Base-by-base conservation (phyloP, 2,797 vertebrate genomes). In the Rhynchonycteris naso region DNA sequence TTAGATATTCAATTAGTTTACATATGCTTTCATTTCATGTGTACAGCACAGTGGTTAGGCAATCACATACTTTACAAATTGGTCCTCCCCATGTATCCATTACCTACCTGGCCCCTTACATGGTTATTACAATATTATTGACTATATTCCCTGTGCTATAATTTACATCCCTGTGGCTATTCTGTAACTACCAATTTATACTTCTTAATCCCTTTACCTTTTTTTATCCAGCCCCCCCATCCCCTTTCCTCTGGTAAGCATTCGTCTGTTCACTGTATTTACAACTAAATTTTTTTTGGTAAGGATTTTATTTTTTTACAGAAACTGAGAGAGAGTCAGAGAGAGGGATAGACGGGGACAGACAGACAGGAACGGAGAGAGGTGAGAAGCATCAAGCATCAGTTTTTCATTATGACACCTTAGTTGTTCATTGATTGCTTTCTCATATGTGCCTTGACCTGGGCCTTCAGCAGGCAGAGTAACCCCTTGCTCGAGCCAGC, bases 201-300 rank as follows among this genome's bases (percentile, higher is more conserved):
- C n/a, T 35, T 58, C 22, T 78, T 78, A 58, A 35, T 38, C 54
- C 0, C 13, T 79, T 79, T n/a, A 58, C 13, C 22, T 58, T 35
- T 15, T 38, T 38, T 79, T 54, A 35, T 14, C 33, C n/a, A 38
- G 75, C 33, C 14, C 26, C 14, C 26, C 24, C 38, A 47, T 7
- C 24, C 38, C 7, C 38, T 47, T 38, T 43, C 54, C 54, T 58
- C 22, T 79, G 33, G 13, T 13, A 79, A 35, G 54, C 33, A 7
- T 58, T 54, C 58, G 54, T 38, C 54, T 79, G 13, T 79, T 79
- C 54, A 16, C 33, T 35, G 22, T 79, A 35, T 78, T 21, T 58
- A 79, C 38, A 72, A 72, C 69, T 72, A 28, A n/a, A 10, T 58
- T 88, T 93, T 92, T 87, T 61, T 61, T 86, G n/a, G n/a, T n/a